These are phyloP conservation scores for Petrocephalus microphthalmus DNA, from an alignment of 2,113 vertebrate genomes.

Conservation along the genomic window DNA sequence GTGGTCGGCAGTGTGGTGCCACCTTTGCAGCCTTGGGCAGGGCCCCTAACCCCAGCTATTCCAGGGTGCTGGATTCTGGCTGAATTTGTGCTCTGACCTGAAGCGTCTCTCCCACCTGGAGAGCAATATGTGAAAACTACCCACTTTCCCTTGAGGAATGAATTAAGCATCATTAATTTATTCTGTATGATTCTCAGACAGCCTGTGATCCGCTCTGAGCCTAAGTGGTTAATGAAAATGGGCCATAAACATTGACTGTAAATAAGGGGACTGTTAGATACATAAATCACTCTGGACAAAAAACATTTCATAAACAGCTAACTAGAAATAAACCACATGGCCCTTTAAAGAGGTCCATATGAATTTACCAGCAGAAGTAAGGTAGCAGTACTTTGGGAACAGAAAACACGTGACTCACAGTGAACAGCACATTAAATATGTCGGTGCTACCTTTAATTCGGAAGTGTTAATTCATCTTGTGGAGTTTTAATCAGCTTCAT, in stretches of 20 bases:
- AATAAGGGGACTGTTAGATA: background rate
- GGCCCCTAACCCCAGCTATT: background rate
- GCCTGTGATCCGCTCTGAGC: background rate
- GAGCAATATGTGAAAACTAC: background rate
- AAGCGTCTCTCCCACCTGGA: background rate
- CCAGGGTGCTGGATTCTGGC: background rate
- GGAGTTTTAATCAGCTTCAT: background rate
- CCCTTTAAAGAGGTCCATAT: background rate
- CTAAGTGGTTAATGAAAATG: background rate
- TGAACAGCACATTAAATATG: background rate
- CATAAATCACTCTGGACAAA: background rate
- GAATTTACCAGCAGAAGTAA: background rate
- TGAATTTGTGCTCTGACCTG: background rate
- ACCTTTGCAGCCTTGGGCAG: background rate
- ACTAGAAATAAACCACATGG: background rate
- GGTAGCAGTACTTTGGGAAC: background rate
- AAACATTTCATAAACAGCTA: background rate
- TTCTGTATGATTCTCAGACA: background rate
- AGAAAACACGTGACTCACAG: background rate
- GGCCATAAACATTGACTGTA: background rate
- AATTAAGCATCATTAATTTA: background rate
- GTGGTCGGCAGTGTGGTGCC: background rate
- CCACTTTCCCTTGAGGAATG: background rate
- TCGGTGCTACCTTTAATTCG: background rate
- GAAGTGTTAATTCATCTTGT: background rate